phyloP scores from a whole-genome alignment of 1,140 invertebrate genomes.

The Drosophila mauritiana region DNA sequence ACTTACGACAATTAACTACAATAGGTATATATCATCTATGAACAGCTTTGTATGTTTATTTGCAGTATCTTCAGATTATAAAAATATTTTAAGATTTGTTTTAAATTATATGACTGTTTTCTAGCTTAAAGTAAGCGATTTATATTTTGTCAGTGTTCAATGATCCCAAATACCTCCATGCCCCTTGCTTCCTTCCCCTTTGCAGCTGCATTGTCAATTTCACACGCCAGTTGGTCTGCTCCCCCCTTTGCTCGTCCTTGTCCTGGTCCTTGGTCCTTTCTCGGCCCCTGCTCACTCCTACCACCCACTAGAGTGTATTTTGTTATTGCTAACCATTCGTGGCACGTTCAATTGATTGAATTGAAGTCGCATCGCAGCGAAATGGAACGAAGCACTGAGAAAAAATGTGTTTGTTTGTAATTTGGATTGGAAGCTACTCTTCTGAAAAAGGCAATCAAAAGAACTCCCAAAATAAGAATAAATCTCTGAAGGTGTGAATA shows the following conservation, averaged over 20 bases:
- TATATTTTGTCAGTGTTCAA: not conserved
- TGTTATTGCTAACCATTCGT: conserved; percentile 75
- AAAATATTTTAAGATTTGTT: too few relatives aligned
- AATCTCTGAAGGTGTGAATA: too few relatives aligned
- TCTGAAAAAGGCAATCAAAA: not conserved
- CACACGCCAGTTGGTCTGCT: conserved; percentile 68
- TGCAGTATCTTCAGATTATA: too few relatives aligned
- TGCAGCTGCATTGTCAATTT: conserved; percentile 72
- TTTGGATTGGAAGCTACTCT: not conserved
- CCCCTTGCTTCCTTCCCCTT: conserved; percentile 1
- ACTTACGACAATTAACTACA: too few relatives aligned
- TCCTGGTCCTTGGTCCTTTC: conserved; percentile 14
- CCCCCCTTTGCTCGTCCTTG: conserved; percentile 1
- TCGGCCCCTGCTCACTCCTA: conserved; percentile 2
- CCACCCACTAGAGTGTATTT: conserved; percentile 44
- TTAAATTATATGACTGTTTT: too few relatives aligned
- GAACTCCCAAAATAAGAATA: too few relatives aligned
- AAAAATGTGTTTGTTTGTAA: not conserved
- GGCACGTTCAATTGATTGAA: conserved; percentile 83
- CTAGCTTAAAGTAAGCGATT: not conserved
- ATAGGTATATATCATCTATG: too few relatives aligned
- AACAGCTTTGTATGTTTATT: too few relatives aligned
- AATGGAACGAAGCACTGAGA: conserved; percentile 31
- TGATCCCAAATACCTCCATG: not conserved
- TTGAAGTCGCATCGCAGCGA: conserved; percentile 67